Base-by-base conservation (phyloP, 2,888 invertebrate species). In the Epistrophe eligans region DNA sequence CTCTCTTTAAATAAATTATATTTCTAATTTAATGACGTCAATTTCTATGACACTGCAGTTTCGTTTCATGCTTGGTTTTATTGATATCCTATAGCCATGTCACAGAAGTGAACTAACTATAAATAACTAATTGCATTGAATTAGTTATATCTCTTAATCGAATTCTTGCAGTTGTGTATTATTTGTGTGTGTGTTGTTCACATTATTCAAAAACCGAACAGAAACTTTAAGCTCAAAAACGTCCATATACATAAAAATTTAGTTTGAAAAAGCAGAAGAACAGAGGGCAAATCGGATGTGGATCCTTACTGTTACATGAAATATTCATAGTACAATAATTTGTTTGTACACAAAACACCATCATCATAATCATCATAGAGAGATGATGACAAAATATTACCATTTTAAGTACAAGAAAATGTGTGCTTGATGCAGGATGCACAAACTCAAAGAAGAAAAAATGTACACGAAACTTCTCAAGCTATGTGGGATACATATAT, bases 301-400 rank as follows among this genome's bases (percentile, higher is more conserved):
- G 35, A 58, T 74, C 64, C 58, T 67, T 11, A 24, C 52, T 48
- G 70, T 62, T 45, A 40, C 79, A 79, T 80, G 57, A 76, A 79
- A 84, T 80, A 79, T 84, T 84, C 80, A 80, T 80, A 76, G 43
- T 58, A 80, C 70, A 76, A 71, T 81, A 77, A 84, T 81, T 84
- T 81, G 72, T 84, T 67, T 55, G 28, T 15, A 81, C 77, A 81
- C 84, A 84, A 84, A 72, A 55, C 55, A 70, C 52, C 70, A 70
- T 70, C 71, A 71, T 70, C 64, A 58, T 64, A 57, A 15, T 60
- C 38, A 52, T 62, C 74, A 58, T 43, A 74, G 74, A 64, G 11
- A 50, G 40, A 50, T 43, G 24, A 50, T 60, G 76, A 77, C 80
- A 84, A 58, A 76, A 72, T 72, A 80, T 77, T 77, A 81, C 66